Evolutionary conservation across 1,140 invertebrate genomes (phyloP), one percentile per base, ranked within the genome.

Genomic region (Gryllus bimaculatus): DNA sequence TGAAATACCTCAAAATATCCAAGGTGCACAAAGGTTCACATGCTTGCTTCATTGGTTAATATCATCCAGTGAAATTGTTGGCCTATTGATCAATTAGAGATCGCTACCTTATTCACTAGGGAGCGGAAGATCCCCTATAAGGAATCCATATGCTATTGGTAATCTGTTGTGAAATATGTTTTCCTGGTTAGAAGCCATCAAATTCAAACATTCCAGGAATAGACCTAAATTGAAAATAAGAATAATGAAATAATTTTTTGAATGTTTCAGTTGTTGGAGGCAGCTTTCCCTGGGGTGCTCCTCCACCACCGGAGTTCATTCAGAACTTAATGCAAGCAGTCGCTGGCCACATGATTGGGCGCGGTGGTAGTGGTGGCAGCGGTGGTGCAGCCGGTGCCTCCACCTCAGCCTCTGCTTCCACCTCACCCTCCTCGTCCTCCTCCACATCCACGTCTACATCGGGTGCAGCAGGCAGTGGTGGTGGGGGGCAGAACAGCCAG

Each of bases 251-350:
- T 39, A 10, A 66, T 66, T 2, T n/a, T 66, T 10, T 10, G 18
- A 66, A 66, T 13, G 18, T 66, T 77, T 39, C 47, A 77, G 13
- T 54, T 48, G 74, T 79, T 48, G 78, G 79, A 39, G 80, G 78
- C 75, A 78, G 80, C 79, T 83, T 83, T 79, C 79, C 84, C 18
- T 85, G 84, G 80, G 84, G 83, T 26, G 79, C 84, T 74, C 82
- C 82, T 39, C 85, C 86, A 10, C 84, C 87, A 0, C 86, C 86
- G 20, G 88, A 89, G 81, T 86, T 90, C 76, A 84, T 90, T 74
- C 88, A 90, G 79, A 89, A 90, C 74, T 85, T 93, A 5, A 89
- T 92, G 81, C 90, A 91, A 78, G 88, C 89, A n/a, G 87, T 89
- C 48, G 78, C 82, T 76, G 80, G 80, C 10, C 82, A 82, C 75